Percentiles rank a stretch among this genome's conserved stretches.
Evolutionary conservation across 2,797 vertebrate genomes (phyloP).

Genomic region (Leptatherina wallacei): DNA sequence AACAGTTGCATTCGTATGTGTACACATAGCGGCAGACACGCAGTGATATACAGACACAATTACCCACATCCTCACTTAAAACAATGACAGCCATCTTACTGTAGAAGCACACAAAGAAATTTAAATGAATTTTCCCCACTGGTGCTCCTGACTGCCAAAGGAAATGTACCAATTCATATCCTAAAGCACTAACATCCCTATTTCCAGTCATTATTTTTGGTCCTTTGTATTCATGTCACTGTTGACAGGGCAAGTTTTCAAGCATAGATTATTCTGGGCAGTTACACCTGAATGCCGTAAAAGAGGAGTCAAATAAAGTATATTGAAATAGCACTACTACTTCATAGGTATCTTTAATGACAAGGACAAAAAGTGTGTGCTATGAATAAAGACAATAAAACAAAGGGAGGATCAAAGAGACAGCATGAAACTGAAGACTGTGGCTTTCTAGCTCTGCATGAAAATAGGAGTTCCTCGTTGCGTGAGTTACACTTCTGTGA

Average conservation of each 20-base stretch:
- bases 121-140: conserved; percentile 47
- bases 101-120: conserved; percentile 45
- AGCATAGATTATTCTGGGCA: conserved; percentile 35
- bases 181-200: conserved; percentile 74
- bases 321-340: neutral
- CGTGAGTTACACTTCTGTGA: conserved; percentile 38
- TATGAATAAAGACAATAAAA: conserved; percentile 24
- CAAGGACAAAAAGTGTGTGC: conserved; percentile 26
- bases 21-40: conserved; percentile 42
- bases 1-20: conserved; percentile 54
- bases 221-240: conserved; percentile 66
- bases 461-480: conserved; percentile 51
- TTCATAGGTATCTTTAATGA: conserved; percentile 10
- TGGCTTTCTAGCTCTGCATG: conserved; percentile 38
- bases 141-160: conserved; percentile 53
- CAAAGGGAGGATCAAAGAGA: conserved; percentile 48
- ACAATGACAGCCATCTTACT: conserved; percentile 63
- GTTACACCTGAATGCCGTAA: conserved; percentile 1
- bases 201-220: conserved; percentile 81
- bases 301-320: neutral
- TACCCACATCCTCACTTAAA: conserved; percentile 71
- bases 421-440: conserved; percentile 39
- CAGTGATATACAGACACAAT: conserved; percentile 65
- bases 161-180: conserved; percentile 82
- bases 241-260: conserved; percentile 39